These are phyloP conservation scores for Heliconius hermathena DNA, from an alignment of 1,140 invertebrate species.

Conservation along the genomic window DNA sequence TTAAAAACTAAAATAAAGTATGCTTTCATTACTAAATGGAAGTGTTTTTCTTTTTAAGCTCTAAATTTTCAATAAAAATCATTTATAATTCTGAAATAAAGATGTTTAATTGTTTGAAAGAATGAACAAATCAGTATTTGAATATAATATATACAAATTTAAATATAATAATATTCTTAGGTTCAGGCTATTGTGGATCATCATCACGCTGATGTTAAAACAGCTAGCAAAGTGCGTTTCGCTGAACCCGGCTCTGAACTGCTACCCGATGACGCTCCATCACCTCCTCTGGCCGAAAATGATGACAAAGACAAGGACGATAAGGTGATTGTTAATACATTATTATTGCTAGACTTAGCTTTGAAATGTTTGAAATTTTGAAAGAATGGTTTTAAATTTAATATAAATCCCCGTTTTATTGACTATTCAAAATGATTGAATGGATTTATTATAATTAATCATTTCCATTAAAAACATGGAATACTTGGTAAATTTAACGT, in stretches of 20 bases:
- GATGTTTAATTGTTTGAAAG: no score
- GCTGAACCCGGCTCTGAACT: constrained; percentile 85
- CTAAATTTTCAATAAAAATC: no score
- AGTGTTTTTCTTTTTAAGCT: no score
- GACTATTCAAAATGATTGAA: not conserved
- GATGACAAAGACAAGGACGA: constrained; percentile 75
- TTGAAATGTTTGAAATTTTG: not conserved
- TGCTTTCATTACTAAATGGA: no score
- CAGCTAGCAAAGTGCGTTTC: constrained; percentile 92
- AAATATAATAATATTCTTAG: constrained; percentile 71
- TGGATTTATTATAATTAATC: not conserved
- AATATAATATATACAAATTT: not conserved
- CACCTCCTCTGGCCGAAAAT: constrained; percentile 72
- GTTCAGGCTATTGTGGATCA: constrained; percentile 96
- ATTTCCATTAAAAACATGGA: not conserved
- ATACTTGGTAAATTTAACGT: not conserved
- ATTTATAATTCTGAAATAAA: no score
- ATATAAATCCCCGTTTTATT: not conserved
- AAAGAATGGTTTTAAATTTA: not conserved
- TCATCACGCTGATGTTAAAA: constrained; percentile 90
- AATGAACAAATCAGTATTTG: no score
- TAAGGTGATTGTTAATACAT: constrained; percentile 64
- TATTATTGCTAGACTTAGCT: not conserved
- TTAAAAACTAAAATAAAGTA: not conserved
- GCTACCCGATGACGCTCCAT: constrained; percentile 64